Base-by-base conservation (phyloP, 2,113 vertebrate genomes). In the Dendropsophus ebraccatus region DNA sequence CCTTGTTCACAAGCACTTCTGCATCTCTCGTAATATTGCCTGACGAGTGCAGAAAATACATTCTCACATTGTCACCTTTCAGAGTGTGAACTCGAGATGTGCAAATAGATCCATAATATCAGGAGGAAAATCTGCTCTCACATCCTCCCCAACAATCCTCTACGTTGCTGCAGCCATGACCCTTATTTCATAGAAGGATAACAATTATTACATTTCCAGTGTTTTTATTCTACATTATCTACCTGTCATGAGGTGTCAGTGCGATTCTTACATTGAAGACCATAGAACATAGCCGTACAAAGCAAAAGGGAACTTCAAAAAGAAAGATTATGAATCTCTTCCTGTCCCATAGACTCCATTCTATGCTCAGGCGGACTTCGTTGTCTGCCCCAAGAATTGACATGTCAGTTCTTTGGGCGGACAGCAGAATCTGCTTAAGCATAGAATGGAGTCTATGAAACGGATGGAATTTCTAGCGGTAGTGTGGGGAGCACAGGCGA, bases 31-130 rank as follows among this genome's bases (percentile, higher is more conserved):
- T 58, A 47, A 47, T 45, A 78, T 60, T 73, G 56, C 37, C 25
- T 74, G 25, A 56, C 49, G 50, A 17, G 62, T 12, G 17, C 8
- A 14, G 62, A 72, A 56, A 73, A 81, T 81, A 74, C 19, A 81
- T 87, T 87, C 13, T 73, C 85, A 87, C 65, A 0, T 81, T 81
- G 54, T 81, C 77, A 72, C 67, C 28, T 72, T 30, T 81, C 35
- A 17, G 8, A 86, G 75, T 81, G 84, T 73, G 50, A 81, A 73
- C 47, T 23, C 5, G 7, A n/a, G 70, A 86, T 49, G 50, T 86
- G 77, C 32, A 73, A 86, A 86, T 41, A 86, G 74, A 77, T 23
- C 6, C 47, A 35, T 47, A 49, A 60, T 6, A 58, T 56, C n/a
- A 72, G 2, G 30, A 84, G 23, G 19, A 2, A 65, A 50, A 49